Percentiles rank a stretch among this genome's conserved stretches.
Conservation (phyloP, 2,888 invertebrate species). For the Catocala sponsa region DNA sequence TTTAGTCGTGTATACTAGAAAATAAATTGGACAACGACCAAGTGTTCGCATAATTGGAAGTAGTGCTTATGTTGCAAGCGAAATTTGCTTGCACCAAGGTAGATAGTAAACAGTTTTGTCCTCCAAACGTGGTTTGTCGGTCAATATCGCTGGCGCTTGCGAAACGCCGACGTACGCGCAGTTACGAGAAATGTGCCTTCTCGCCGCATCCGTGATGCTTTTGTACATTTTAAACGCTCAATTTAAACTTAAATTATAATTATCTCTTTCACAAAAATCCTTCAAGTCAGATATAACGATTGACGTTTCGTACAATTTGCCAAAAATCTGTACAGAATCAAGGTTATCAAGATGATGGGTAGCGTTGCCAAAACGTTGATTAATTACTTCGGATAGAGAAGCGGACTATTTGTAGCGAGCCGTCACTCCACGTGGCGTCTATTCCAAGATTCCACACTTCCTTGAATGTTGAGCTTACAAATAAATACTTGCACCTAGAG, state of each 20-base stretch:
- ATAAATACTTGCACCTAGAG: slow-evolving; percentile 82
- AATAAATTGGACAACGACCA: not conserved
- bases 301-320: slow-evolving; percentile 12
- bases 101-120: slow-evolving; percentile 67
- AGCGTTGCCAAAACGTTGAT: slow-evolving; percentile 39
- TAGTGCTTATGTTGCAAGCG: slow-evolving; percentile 55
- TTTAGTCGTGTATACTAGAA: not conserved
- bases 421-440: slow-evolving; percentile 76
- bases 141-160: slow-evolving; percentile 73
- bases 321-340: slow-evolving; percentile 14
- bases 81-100: slow-evolving; percentile 54
- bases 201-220: slow-evolving; percentile 51
- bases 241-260: slow-evolving; percentile 1
- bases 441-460: slow-evolving; percentile 84
- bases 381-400: slow-evolving; percentile 41
- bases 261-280: not conserved
- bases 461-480: slow-evolving; percentile 85
- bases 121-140: slow-evolving; percentile 76
- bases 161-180: slow-evolving; percentile 62
- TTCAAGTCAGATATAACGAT: not conserved
- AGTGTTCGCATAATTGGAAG: slow-evolving; percentile 24
- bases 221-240: not conserved
- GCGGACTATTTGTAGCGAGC: slow-evolving; percentile 52
- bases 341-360: slow-evolving; percentile 12
- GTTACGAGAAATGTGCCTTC: slow-evolving; percentile 58